Conservation (phyloP, 2,888 invertebrate genomes). For the Atrina japonica region DNA sequence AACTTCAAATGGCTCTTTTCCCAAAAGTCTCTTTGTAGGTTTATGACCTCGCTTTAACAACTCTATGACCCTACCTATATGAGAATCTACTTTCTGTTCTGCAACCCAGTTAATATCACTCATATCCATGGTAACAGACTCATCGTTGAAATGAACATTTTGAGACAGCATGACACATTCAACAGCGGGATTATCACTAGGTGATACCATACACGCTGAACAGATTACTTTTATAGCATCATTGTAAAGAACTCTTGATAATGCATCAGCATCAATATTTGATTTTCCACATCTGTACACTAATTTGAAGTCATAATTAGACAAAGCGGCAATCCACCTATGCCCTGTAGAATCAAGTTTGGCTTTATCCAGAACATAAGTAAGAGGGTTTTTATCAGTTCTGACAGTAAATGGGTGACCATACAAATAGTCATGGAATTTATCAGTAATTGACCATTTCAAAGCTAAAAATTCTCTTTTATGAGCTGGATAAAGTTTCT, state of each 20-base stretch:
- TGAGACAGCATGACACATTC: neutral
- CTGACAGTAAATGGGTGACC: too few relatives aligned
- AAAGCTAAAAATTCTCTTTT: too few relatives aligned
- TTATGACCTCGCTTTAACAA: neutral
- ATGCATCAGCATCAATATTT: too few relatives aligned
- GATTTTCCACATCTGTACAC: neutral
- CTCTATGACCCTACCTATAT: slow-evolving; percentile 4
- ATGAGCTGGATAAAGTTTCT: slow-evolving; percentile 32
- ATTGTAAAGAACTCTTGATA: neutral
- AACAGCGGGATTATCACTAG: too few relatives aligned
- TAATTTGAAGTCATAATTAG: slow-evolving; percentile 36
- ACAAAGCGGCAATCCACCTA: too few relatives aligned
- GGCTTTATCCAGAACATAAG: too few relatives aligned
- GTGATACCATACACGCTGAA: neutral
- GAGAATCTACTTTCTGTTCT: neutral
- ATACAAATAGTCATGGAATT: too few relatives aligned
- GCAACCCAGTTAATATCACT: neutral
- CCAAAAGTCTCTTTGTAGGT: neutral
- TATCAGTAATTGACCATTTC: too few relatives aligned
- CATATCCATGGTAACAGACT: neutral
- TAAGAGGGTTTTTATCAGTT: too few relatives aligned
- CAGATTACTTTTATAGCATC: neutral
- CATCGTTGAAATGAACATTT: neutral
- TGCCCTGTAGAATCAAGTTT: too few relatives aligned
- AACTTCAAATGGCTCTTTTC: too few relatives aligned